These are phyloP conservation scores for Gephyroberyx darwinii DNA, from an alignment of 2,797 vertebrate genomes.

Conservation along the genomic window DNA sequence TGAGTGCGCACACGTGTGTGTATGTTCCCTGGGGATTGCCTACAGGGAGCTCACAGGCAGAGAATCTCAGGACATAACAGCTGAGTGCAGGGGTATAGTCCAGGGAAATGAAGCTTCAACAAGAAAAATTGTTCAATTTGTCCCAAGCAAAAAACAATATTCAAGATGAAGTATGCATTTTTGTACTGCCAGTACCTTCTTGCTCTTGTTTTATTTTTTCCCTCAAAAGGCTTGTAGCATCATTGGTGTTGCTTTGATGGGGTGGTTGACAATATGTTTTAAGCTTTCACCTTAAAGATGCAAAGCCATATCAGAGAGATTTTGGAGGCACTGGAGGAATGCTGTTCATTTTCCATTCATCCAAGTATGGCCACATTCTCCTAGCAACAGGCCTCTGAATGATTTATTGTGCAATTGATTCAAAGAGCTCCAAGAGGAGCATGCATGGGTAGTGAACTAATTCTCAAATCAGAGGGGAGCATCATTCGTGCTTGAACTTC, in stretches of 20 bases:
- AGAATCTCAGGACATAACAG: slow-evolving; percentile 58
- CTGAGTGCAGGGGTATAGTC: slow-evolving; percentile 49
- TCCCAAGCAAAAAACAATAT: slow-evolving; percentile 45
- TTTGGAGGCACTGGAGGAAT: slow-evolving; percentile 26
- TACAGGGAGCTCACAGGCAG: slow-evolving; percentile 58
- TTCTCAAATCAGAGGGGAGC: slow-evolving; percentile 18
- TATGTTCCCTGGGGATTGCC: slow-evolving; percentile 39
- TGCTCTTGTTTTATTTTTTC: slow-evolving; percentile 15
- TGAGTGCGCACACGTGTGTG: not conserved
- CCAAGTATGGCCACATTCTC: slow-evolving; percentile 21
- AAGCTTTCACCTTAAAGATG: slow-evolving; percentile 32
- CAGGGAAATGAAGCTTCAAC: slow-evolving; percentile 57
- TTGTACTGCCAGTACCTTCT: slow-evolving; percentile 20
- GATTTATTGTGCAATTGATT: slow-evolving; percentile 60
- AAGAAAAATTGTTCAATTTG: slow-evolving; percentile 63
- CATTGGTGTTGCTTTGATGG: slow-evolving; percentile 34
- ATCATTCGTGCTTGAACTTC: slow-evolving; percentile 23
- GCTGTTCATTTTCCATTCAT: slow-evolving; percentile 52
- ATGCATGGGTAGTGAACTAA: slow-evolving; percentile 22
- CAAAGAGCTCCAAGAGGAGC: slow-evolving; percentile 33
- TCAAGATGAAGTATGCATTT: slow-evolving; percentile 41
- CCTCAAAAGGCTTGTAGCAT: slow-evolving; percentile 11
- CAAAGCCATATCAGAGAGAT: slow-evolving; percentile 30
- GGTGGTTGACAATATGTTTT: slow-evolving; percentile 42
- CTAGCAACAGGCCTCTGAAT: slow-evolving; percentile 36